phyloP scores from a whole-genome alignment of 2,113 vertebrate species.

The Poeciliopsis turrubarensis region DNA sequence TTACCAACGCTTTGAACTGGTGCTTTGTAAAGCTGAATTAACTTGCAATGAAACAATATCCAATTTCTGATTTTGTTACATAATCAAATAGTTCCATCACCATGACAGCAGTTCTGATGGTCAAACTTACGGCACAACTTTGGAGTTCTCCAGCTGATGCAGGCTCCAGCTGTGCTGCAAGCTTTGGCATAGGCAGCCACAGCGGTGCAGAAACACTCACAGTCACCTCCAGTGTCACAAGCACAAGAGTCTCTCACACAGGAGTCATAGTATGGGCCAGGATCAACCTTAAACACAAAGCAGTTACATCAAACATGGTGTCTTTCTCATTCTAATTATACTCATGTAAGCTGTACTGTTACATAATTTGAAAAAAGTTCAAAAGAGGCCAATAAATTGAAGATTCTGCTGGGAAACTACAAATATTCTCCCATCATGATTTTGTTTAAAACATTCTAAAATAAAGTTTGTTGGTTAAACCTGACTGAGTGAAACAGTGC shows the following conservation, averaged over 20 bases:
- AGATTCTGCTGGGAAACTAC: too few relatives aligned
- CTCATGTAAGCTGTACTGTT: neutral
- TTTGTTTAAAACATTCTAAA: too few relatives aligned
- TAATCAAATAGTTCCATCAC: neutral
- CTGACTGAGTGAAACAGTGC: too few relatives aligned
- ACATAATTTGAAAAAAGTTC: too few relatives aligned
- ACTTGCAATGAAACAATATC: neutral
- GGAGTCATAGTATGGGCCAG: constrained; percentile 86
- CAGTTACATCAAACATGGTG: neutral
- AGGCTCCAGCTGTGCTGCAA: constrained; percentile 85
- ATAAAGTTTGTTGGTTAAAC: too few relatives aligned
- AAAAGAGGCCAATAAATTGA: too few relatives aligned
- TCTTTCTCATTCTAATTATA: neutral
- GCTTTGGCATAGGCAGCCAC: constrained; percentile 91
- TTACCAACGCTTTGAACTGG: neutral
- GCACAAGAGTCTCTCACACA: constrained; percentile 93
- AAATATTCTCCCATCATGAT: too few relatives aligned
- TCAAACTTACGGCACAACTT: constrained; percentile 89
- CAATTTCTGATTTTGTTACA: neutral
- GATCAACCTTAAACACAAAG: constrained; percentile 85
- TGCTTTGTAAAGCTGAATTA: neutral
- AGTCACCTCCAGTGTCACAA: constrained; percentile 92
- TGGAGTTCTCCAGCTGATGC: constrained; percentile 90
- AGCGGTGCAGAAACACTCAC: constrained; percentile 93
- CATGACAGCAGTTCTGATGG: neutral